A percentile compares a stretch with the other conserved stretches of the same genome.
phyloP scores from a whole-genome alignment of 1,140 invertebrate genomes.

The Drosophila asahinai region DNA sequence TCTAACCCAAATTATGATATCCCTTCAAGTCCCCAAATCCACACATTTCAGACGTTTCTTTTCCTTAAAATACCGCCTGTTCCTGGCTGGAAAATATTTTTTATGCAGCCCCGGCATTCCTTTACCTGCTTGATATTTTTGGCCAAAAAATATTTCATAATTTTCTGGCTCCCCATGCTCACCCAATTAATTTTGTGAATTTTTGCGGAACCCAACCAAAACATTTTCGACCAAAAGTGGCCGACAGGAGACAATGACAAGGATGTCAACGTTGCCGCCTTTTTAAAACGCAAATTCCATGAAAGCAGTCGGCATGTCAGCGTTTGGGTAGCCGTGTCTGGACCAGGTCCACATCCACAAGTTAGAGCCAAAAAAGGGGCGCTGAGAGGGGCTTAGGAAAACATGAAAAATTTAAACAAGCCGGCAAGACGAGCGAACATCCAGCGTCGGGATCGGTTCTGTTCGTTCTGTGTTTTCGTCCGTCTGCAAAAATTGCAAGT shows the following conservation, averaged over 20 bases:
- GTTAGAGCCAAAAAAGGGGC: neutral
- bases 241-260: constrained; percentile 52
- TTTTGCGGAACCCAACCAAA: constrained; percentile 48
- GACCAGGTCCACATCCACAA: constrained; percentile 28
- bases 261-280: constrained; percentile 75
- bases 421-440: constrained; percentile 43
- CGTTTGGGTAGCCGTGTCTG: constrained; percentile 56
- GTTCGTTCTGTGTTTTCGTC: constrained; percentile 66
- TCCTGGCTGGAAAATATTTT: constrained; percentile 16
- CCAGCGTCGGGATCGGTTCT: constrained; percentile 54
- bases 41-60: neutral
- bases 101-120: constrained; percentile 12
- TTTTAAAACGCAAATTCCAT: constrained; percentile 77
- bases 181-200: constrained; percentile 72
- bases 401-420: constrained; percentile 80
- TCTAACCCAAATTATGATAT: neutral
- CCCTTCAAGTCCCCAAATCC: neutral
- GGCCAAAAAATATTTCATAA: constrained; percentile 67
- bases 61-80: neutral
- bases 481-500: constrained; percentile 81
- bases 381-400: constrained; percentile 61
- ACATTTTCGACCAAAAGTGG: constrained; percentile 50
- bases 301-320: constrained; percentile 75
- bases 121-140: constrained; percentile 39
- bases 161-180: constrained; percentile 46